A percentile compares a stretch with the other conserved stretches of the same genome.
phyloP scores from a whole-genome alignment of 1,140 invertebrate species.

The Dolichoris vasculosae region DNA sequence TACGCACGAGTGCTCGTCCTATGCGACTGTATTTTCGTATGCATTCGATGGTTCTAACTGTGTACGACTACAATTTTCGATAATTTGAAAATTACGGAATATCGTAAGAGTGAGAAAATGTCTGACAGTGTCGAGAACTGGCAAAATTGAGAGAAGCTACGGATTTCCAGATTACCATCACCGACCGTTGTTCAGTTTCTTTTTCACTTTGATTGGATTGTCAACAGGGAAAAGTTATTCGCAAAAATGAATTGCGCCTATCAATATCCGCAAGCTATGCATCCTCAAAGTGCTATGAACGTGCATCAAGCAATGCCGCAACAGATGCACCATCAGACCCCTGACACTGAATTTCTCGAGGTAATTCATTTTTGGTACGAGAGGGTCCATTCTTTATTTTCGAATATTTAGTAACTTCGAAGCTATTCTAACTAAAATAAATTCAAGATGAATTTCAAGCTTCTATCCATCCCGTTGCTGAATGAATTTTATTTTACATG shows the following conservation, averaged over 20 bases:
- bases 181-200: neutral
- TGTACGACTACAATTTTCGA: too few relatives aligned
- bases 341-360: constrained; percentile 70
- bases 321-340: constrained; percentile 62
- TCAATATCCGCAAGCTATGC: constrained; percentile 70
- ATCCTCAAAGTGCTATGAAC: constrained; percentile 69
- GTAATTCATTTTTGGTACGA: constrained; percentile 57
- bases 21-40: too few relatives aligned
- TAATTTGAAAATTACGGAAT: too few relatives aligned
- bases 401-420: neutral
- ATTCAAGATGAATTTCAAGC: neutral
- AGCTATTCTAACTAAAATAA: neutral
- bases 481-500: too few relatives aligned
- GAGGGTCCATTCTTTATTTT: neutral
- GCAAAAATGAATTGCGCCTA: constrained; percentile 72
- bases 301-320: constrained; percentile 64
- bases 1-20: too few relatives aligned
- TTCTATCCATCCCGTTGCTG: neutral
- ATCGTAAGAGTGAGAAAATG: neutral
- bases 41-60: too few relatives aligned
- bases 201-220: neutral
- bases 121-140: neutral
- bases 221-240: neutral
- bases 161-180: neutral
- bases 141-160: neutral